phyloP scores from a whole-genome alignment of 2,888 invertebrate genomes.

The Ophonus ardosiacus region DNA sequence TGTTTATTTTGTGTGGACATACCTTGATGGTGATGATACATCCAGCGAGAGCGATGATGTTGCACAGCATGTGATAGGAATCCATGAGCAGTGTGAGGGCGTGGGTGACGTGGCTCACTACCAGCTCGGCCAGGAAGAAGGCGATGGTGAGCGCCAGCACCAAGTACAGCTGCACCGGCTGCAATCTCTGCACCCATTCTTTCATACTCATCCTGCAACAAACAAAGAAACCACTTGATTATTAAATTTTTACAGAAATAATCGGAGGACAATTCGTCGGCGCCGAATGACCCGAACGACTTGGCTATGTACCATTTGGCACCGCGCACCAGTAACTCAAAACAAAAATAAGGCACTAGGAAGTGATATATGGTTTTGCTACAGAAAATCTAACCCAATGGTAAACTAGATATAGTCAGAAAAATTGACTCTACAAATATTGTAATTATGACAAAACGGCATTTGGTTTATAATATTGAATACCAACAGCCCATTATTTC shows the following conservation, averaged over 20 bases:
- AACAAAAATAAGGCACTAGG: too few relatives aligned
- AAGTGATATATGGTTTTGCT: too few relatives aligned
- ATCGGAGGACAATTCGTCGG: too few relatives aligned
- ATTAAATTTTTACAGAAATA: neutral
- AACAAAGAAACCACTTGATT: neutral
- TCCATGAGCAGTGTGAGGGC: constrained; percentile 94
- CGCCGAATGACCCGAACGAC: too few relatives aligned
- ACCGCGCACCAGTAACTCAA: too few relatives aligned
- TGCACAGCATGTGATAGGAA: constrained; percentile 96
- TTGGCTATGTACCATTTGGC: too few relatives aligned
- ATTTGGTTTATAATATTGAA: too few relatives aligned
- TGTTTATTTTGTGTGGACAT: constrained; percentile 69
- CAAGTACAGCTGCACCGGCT: constrained; percentile 85
- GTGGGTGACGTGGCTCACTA: constrained; percentile 93
- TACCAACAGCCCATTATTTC: too few relatives aligned
- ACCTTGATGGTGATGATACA: constrained; percentile 90
- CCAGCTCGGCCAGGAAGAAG: constrained; percentile 89
- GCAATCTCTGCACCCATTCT: constrained; percentile 85
- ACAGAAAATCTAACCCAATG: too few relatives aligned
- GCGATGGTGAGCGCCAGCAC: constrained; percentile 85
- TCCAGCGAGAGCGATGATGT: constrained; percentile 90
- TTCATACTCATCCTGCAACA: constrained; percentile 83
- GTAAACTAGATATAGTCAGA: too few relatives aligned
- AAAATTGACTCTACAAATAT: too few relatives aligned
- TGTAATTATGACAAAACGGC: too few relatives aligned